Conservation (phyloP, 2,888 invertebrate species). For the Charanyca ferruginea region DNA sequence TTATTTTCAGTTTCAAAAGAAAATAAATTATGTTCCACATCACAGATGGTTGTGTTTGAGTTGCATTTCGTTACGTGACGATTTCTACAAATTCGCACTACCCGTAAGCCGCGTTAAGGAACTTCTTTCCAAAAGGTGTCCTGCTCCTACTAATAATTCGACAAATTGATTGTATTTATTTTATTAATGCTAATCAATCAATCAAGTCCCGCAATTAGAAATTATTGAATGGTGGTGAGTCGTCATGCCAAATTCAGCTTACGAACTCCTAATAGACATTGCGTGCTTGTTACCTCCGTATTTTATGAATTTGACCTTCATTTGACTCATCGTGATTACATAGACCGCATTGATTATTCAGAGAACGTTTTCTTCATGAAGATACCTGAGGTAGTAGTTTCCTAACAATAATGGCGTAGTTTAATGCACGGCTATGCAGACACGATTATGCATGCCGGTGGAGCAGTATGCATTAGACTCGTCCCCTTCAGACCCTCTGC, state of each 20-base stretch:
- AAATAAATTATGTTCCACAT: no score
- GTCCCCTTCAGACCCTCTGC: constrained; percentile 61
- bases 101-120: no score
- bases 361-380: constrained; percentile 14
- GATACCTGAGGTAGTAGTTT: constrained; percentile 14
- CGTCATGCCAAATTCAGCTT: constrained; percentile 11
- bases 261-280: constrained; percentile 3
- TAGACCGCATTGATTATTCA: constrained; percentile 9
- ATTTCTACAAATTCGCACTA: no score
- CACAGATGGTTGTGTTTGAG: no score
- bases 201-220: not conserved
- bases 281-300: constrained; percentile 15
- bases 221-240: not conserved
- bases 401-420: constrained; percentile 34
- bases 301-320: constrained; percentile 30
- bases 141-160: no score
- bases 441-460: constrained; percentile 57
- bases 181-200: not conserved
- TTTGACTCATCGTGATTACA: constrained; percentile 15
- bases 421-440: constrained; percentile 47
- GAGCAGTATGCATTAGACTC: constrained; percentile 60
- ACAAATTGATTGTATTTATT: not conserved
- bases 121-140: no score
- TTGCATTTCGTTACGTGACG: no score
- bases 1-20: no score